These are phyloP conservation scores for Heliconius eleuchia DNA, from an alignment of 1,140 invertebrate species.

Conservation along the genomic window DNA sequence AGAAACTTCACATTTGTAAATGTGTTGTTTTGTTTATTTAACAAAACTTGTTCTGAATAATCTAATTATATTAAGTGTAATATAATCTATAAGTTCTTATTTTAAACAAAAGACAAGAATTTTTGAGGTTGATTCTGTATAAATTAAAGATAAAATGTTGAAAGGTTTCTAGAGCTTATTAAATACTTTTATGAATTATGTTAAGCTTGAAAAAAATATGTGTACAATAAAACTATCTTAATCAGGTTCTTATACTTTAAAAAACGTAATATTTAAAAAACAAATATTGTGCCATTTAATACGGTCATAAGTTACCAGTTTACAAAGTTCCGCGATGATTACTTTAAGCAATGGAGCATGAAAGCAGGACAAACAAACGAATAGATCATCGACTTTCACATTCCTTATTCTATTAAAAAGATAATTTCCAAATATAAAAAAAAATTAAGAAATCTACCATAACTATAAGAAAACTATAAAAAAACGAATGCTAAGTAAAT, in stretches of 20 bases:
- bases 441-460: neutral
- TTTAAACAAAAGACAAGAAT: no score
- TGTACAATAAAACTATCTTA: neutral
- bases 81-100: no score
- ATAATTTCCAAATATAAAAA: neutral
- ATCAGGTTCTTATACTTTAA: neutral
- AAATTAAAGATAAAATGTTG: no score
- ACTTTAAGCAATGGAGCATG: slow-evolving; percentile 7
- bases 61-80: no score
- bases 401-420: neutral
- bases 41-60: no score
- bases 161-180: neutral
- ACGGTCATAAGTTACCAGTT: slow-evolving; percentile 6
- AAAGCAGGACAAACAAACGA: slow-evolving; percentile 10
- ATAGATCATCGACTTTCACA: neutral
- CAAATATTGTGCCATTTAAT: neutral
- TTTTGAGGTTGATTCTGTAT: no score
- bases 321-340: slow-evolving; percentile 10
- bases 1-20: no score
- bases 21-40: no score
- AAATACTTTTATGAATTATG: neutral
- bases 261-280: neutral
- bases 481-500: neutral
- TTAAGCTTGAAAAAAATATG: neutral
- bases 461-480: neutral